Conservation (phyloP, 2,797 vertebrate species). For the Acanthiza pusilla region DNA sequence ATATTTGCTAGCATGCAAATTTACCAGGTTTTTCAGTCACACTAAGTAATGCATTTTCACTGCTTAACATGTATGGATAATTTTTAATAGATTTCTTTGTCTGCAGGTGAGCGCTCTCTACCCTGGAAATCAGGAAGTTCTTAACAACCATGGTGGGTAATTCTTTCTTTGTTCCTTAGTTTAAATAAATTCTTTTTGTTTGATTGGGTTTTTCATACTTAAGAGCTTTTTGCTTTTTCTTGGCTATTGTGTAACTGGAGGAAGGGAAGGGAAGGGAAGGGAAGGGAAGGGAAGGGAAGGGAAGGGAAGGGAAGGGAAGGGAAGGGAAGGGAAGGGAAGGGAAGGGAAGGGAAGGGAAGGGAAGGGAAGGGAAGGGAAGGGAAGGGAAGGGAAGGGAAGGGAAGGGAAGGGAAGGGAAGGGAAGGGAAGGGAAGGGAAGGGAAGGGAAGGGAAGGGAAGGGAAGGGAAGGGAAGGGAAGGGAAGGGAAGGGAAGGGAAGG, state of each 20-base stretch:
- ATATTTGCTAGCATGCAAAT: neutral
- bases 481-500: neutral
- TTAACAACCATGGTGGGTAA: slow-evolving; percentile 52
- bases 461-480: neutral
- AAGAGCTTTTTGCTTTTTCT: neutral
- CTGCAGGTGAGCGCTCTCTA: slow-evolving; percentile 50
- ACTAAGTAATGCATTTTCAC: neutral
- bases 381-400: too few relatives aligned
- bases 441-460: neutral
- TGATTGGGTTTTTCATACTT: neutral
- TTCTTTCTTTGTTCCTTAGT: neutral
- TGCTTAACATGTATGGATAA: neutral
- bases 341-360: neutral
- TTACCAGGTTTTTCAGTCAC: neutral
- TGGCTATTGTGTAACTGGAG: neutral
- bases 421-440: neutral
- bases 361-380: neutral
- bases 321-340: neutral
- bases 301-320: too few relatives aligned
- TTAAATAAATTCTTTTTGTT: neutral
- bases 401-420: neutral
- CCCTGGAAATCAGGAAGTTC: slow-evolving; percentile 49
- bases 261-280: neutral
- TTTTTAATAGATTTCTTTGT: neutral
- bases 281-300: neutral